Evolutionary conservation across 2,888 invertebrate genomes (phyloP).

Genomic region (Standfussiana lucernea): DNA sequence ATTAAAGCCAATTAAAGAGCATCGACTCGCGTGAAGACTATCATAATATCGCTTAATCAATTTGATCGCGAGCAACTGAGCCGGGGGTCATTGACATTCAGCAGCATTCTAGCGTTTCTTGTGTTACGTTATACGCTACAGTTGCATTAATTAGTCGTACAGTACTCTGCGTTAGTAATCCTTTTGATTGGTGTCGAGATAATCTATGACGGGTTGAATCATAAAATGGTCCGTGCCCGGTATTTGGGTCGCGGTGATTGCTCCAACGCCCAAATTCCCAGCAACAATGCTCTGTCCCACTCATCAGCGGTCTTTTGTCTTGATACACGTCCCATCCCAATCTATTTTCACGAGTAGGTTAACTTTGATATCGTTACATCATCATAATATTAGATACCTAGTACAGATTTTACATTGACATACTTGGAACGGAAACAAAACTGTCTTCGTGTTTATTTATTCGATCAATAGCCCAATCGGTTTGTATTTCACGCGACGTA

Average conservation of each 20-base stretch:
- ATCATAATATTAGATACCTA: conserved; percentile 11
- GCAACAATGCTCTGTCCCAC: conserved; percentile 77
- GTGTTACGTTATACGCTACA: conserved; percentile 59
- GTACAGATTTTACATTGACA: conserved; percentile 20
- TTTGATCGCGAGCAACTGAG: conserved; percentile 82
- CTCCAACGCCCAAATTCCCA: conserved; percentile 79
- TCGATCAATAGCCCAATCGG: conserved; percentile 14
- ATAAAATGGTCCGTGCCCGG: conserved; percentile 72
- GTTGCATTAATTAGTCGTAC: conserved; percentile 66
- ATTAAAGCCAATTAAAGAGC: conserved; percentile 87
- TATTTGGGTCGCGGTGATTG: conserved; percentile 85
- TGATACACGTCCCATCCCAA: conserved; percentile 68
- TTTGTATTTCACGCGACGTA: conserved; percentile 1
- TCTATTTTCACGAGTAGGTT: conserved; percentile 63
- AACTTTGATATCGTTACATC: conserved; percentile 56
- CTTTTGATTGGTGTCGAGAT: conserved; percentile 65
- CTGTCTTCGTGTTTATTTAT: conserved; percentile 10
- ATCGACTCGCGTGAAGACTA: conserved; percentile 82
- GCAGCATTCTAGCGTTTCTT: conserved; percentile 64
- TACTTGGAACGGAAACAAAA: conserved; percentile 29
- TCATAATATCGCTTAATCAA: conserved; percentile 87
- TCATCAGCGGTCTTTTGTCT: conserved; percentile 80
- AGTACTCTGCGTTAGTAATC: conserved; percentile 52
- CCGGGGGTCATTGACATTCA: conserved; percentile 79
- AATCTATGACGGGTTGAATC: conserved; percentile 70